Evolutionary conservation across 2,888 invertebrate species (phyloP), one percentile per base, ranked within the genome.

Genomic region (Plebejus argus): DNA sequence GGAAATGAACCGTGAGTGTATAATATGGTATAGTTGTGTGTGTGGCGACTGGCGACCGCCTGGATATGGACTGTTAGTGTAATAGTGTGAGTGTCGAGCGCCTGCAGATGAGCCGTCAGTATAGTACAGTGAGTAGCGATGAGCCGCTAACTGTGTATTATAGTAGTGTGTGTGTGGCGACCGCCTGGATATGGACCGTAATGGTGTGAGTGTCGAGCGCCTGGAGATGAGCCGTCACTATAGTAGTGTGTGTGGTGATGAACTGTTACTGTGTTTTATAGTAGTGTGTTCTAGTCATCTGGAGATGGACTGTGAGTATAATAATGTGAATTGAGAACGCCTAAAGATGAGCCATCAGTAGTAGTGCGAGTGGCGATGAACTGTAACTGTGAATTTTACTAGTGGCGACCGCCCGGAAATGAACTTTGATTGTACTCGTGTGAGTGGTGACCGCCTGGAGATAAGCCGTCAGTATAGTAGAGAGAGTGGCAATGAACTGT

Each of bases 1-100:
- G 80, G 98, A 98, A 88, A 95, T 98, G 92, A 95, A 97, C 85
- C 91, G 98, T 98, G 92, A 97, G 97, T 96, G 35, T 3, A 58
- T 58, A 58, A 1, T 20, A n/a, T 58, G 58, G 20, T 58, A 53
- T 18, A 53, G 53, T 53, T 18, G 53, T 53, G 18, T 5, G 53
- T 1, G 53, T 53, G 18, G 53, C 4, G 49, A 3, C 15, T n/a
- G n/a, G n/a, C 58, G 28, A 1, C 28, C 2, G 10, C 23, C 58
- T 23, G 58, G 58, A 61, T 1, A 61, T 56, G 56, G n/a, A 56
- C 8, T 20, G 20, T 23, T 10, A 20, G 58, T 20, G 20, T 20
- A 5, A 18, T 18, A 53, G 53, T 53, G 15, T 53, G 18, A 53
- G 5, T 18, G 53, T 4, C 4, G 18, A 18, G 5, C 58, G 23